These are phyloP conservation scores for Xylota segnis DNA, from an alignment of 2,888 invertebrate species.

Conservation along the genomic window DNA sequence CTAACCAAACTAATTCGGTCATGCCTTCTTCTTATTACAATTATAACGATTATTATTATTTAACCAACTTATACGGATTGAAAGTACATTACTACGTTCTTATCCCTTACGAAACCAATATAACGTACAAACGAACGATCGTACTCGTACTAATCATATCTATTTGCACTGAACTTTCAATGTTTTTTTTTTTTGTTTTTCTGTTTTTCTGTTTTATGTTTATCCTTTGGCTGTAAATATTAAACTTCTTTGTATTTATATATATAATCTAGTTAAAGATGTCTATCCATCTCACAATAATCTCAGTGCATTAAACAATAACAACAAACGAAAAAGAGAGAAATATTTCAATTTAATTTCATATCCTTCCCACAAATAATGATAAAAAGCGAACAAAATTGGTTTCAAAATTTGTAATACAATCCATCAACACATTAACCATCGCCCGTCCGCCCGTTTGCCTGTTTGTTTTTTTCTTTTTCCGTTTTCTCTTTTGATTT, in stretches of 20 bases:
- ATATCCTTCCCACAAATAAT: constrained; percentile 31
- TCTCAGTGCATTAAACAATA: constrained; percentile 69
- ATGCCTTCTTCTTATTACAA: not conserved
- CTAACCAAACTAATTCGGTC: constrained; percentile 4
- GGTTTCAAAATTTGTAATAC: constrained; percentile 69
- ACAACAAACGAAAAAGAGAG: constrained; percentile 33
- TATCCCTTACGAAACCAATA: constrained; percentile 61
- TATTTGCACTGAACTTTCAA: constrained; percentile 71
- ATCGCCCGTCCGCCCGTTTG: constrained; percentile 1
- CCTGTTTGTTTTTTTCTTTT: constrained; percentile 29
- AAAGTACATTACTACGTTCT: constrained; percentile 37
- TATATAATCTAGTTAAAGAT: constrained; percentile 61
- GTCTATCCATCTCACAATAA: constrained; percentile 64
- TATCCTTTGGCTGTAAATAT: constrained; percentile 73
- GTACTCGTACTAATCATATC: constrained; percentile 38
- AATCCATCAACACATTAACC: not conserved
- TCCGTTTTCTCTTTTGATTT: not conserved
- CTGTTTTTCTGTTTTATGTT: constrained; percentile 28
- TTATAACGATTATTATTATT: constrained; percentile 46
- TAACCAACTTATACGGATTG: constrained; percentile 33
- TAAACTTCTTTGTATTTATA: constrained; percentile 61
- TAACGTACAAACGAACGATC: constrained; percentile 31
- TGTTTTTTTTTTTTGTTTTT: constrained; percentile 47
- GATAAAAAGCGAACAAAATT: constrained; percentile 49
- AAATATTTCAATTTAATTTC: constrained; percentile 56